Percentiles rank a stretch among this genome's conserved stretches.
Evolutionary conservation across 2,888 invertebrate species (phyloP).

Genomic region (Aethes cnicana): DNA sequence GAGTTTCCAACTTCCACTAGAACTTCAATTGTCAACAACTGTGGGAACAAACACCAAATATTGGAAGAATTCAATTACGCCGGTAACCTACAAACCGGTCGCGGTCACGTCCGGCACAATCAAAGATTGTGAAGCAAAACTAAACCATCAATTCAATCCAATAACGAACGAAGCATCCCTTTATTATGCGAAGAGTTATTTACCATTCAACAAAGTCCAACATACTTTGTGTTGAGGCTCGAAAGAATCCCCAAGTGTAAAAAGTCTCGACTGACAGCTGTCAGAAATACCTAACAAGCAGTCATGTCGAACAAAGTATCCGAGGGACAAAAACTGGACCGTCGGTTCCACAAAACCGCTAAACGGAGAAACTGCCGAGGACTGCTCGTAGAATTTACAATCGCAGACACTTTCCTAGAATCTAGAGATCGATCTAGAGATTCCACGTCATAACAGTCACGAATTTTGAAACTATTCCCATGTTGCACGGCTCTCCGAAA

Average conservation of each 20-base stretch:
- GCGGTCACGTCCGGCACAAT: too few relatives aligned
- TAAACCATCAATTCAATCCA: too few relatives aligned
- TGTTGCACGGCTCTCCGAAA: neutral
- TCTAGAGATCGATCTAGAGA: slow-evolving; percentile 1
- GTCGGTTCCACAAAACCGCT: slow-evolving; percentile 33
- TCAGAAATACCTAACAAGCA: slow-evolving; percentile 58
- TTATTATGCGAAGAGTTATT: neutral
- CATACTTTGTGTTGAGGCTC: slow-evolving; percentile 32
- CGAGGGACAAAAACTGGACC: slow-evolving; percentile 28
- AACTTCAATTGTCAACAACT: too few relatives aligned
- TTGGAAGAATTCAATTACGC: too few relatives aligned
- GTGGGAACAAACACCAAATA: too few relatives aligned
- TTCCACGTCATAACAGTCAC: neutral
- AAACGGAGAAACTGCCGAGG: slow-evolving; percentile 26
- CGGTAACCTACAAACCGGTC: too few relatives aligned
- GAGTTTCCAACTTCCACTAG: too few relatives aligned
- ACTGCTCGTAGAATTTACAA: slow-evolving; percentile 5
- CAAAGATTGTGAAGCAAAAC: too few relatives aligned
- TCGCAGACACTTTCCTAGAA: slow-evolving; percentile 14
- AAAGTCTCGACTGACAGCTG: slow-evolving; percentile 38
- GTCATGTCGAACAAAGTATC: slow-evolving; percentile 46
- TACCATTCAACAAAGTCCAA: neutral
- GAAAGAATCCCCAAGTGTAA: slow-evolving; percentile 55
- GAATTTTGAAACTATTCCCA: neutral
- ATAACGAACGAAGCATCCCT: too few relatives aligned